Evolutionary conservation across 2,797 vertebrate genomes (phyloP).

Genomic region (Lophius americanus): DNA sequence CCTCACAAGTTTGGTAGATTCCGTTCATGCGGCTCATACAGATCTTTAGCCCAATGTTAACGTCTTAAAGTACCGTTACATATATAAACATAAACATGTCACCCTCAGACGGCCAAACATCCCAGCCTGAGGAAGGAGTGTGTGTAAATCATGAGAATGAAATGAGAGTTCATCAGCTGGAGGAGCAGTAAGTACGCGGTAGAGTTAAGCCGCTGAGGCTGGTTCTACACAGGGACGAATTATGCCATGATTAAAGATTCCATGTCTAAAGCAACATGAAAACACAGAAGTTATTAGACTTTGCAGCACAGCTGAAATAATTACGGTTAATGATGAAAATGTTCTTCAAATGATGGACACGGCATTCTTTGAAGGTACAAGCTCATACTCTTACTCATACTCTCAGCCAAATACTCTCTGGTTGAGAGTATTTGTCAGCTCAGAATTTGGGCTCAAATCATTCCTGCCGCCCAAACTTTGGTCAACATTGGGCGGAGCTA

Average conservation of each 20-base stretch:
- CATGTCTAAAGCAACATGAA: not conserved
- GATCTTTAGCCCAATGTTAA: not conserved
- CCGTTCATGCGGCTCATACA: not conserved
- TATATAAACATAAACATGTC: constrained; percentile 20
- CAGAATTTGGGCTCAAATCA: no score
- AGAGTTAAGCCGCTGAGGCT: constrained; percentile 16
- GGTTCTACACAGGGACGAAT: constrained; percentile 29
- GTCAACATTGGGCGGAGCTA: no score
- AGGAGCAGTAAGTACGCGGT: constrained; percentile 46
- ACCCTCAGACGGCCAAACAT: constrained; percentile 2
- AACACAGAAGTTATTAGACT: no score
- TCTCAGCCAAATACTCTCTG: no score
- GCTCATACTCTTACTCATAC: no score
- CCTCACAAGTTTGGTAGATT: not conserved
- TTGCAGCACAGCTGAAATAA: no score
- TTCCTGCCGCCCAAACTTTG: no score
- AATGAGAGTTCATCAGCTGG: constrained; percentile 39
- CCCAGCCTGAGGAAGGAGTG: constrained; percentile 26
- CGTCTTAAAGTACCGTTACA: not conserved
- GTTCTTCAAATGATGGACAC: no score
- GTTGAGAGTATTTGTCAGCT: no score
- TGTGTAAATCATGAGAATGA: constrained; percentile 36
- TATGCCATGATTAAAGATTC: constrained; percentile 13
- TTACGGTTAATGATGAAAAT: no score
- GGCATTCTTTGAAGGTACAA: no score